Evolutionary conservation across 2,888 invertebrate species (phyloP), one percentile per base, ranked within the genome.

Genomic region (Saturnia pavonia): DNA sequence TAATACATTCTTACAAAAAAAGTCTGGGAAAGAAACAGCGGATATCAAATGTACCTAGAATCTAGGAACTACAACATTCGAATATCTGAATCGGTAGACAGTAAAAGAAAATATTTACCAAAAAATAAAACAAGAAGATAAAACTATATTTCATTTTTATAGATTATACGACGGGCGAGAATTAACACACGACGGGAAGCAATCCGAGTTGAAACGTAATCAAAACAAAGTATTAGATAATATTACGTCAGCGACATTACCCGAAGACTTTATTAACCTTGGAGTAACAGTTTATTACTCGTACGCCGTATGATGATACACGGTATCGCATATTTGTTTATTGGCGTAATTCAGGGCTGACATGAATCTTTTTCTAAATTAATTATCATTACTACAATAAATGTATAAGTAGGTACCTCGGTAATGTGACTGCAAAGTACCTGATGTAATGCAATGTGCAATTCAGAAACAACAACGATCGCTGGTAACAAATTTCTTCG

Each of bases 171-270:
- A n/a, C 65, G 19, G 19, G 65, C 19, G 40, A 1, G 65, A 65
- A 68, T 51, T 48, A 68, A 54, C 27, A 48, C 48, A 68, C 34
- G 65, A 43, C 48, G 43, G 66, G 60, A 71, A 69, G 69, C 69
- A 54, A 68, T 65, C 65, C 65, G 45, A 68, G 54, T 54, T 34
- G 27, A 45, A 27, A 27, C 63, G 51, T 60, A 71, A 70, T 72
- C 72, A 72, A 69, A 72, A 72, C 72, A 72, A 67, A 69, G 60
- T 69, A 45, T 69, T 69, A 65, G 67, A 68, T 48, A 69, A 48
- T 65, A 69, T 71, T 51, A 69, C 71, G 65, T 65, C 51, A 69
- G 34, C 54, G 34, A 65, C 68, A 68, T 63, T 27, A 68, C 54
- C 19, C 63, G 67, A 69, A 51, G 45, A 71, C 69, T 72, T 42